Conservation (phyloP, 1,140 invertebrate species). For the Dinoponera quadriceps region DNA sequence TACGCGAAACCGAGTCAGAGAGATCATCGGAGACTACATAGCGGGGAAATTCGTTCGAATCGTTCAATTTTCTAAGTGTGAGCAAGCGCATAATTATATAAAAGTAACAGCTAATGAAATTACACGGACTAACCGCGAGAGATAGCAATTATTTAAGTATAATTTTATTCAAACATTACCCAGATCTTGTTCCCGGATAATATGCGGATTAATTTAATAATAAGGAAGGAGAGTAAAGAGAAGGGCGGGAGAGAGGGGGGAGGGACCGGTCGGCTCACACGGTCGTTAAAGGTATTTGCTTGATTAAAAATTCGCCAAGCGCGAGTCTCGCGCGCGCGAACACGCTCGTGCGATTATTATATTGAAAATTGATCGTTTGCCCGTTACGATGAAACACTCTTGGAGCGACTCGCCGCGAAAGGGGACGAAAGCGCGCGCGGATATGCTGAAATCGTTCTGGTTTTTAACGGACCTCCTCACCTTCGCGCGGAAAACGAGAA, state of each 20-base stretch:
- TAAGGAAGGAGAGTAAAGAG: neutral
- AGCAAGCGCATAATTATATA: neutral
- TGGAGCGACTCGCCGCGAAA: neutral
- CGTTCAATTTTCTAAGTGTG: neutral
- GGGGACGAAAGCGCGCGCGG: too few relatives aligned
- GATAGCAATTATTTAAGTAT: neutral
- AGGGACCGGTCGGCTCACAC: neutral
- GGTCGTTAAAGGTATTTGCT: constrained; percentile 29
- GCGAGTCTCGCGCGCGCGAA: constrained; percentile 16
- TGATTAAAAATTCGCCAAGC: constrained; percentile 43
- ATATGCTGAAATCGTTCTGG: constrained; percentile 9
- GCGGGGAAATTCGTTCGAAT: neutral
- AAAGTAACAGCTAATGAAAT: constrained; percentile 27
- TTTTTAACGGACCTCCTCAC: constrained; percentile 28
- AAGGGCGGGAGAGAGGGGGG: neutral
- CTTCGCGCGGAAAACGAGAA: neutral
- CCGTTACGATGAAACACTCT: constrained; percentile 36
- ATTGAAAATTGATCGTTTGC: constrained; percentile 44
- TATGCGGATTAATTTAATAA: constrained; percentile 32
- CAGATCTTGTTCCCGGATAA: constrained; percentile 13
- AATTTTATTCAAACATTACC: constrained; percentile 34
- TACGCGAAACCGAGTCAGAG: too few relatives aligned
- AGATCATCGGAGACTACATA: neutral
- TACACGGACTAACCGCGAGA: too few relatives aligned
- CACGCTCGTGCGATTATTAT: constrained; percentile 34